Evolutionary conservation across 2,113 vertebrate species (phyloP).

Genomic region (Poecile atricapillus): DNA sequence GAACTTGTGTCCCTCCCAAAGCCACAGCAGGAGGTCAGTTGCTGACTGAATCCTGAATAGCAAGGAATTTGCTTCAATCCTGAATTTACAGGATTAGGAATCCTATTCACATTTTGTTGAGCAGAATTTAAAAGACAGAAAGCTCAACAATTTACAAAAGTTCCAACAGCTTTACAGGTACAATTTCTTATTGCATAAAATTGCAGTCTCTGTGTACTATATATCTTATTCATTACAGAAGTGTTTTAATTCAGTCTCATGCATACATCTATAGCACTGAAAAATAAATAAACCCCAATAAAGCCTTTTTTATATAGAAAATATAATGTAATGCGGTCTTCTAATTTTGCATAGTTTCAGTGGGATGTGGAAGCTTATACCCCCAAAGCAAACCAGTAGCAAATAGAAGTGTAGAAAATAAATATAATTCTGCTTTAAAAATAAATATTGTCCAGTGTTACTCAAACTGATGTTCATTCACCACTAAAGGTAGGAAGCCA

Average conservation of each 20-base stretch:
- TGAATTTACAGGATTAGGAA: not conserved
- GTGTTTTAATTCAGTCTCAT: not conserved
- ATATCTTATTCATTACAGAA: not conserved
- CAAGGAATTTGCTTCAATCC: not conserved
- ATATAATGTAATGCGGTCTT: not conserved
- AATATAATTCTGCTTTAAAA: conserved; percentile 38
- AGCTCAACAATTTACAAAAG: not conserved
- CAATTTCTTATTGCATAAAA: not conserved
- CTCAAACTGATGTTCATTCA: conserved; percentile 18
- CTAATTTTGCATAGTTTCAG: not conserved
- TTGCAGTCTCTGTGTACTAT: not conserved
- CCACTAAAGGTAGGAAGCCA: conserved; percentile 9
- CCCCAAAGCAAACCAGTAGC: not conserved
- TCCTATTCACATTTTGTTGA: not conserved
- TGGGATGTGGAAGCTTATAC: not conserved
- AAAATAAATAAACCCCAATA: not conserved
- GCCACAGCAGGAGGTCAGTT: not conserved
- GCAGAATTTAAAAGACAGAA: not conserved
- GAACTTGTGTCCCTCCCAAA: not conserved
- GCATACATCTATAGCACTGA: not conserved
- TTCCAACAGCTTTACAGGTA: not conserved
- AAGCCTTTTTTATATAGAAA: not conserved
- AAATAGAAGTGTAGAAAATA: not conserved
- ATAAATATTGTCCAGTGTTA: conserved; percentile 29
- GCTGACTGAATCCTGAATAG: not conserved